These are phyloP conservation scores for Solenopsis fugax DNA, from an alignment of 1,140 invertebrate species.

Conservation along the genomic window DNA sequence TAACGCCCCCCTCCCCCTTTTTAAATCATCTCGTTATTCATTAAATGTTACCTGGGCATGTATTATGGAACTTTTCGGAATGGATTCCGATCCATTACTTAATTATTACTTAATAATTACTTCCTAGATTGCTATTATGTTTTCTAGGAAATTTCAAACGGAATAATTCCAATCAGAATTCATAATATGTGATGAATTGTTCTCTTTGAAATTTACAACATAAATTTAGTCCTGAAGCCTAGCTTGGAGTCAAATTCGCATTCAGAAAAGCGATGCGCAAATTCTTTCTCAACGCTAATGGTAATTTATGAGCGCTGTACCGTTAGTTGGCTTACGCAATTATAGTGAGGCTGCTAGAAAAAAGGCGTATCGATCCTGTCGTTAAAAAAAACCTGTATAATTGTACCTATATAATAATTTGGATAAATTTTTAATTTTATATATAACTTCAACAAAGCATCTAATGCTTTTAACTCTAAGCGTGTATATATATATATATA, in stretches of 20 bases:
- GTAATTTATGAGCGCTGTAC: constrained; percentile 26
- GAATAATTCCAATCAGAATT: no score
- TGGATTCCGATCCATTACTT: no score
- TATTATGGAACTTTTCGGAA: no score
- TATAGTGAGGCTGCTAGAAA: neutral
- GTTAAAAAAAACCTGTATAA: neutral
- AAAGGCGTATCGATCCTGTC: neutral
- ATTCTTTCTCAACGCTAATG: constrained; percentile 20
- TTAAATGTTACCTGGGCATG: neutral
- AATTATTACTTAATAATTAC: no score
- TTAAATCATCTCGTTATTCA: neutral
- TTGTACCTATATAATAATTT: neutral
- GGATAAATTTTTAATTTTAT: neutral
- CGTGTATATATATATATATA: neutral
- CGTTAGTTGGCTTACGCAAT: constrained; percentile 14
- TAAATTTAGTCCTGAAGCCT: no score
- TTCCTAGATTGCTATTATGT: no score
- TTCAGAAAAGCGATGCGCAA: neutral
- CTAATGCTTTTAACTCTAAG: neutral
- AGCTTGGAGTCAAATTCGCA: no score
- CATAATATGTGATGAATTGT: no score
- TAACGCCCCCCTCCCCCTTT: neutral
- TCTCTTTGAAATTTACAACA: no score
- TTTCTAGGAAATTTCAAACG: no score
- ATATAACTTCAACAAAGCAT: neutral